phyloP scores from a whole-genome alignment of 2,888 invertebrate species.

The Trimorus sp. region DNA sequence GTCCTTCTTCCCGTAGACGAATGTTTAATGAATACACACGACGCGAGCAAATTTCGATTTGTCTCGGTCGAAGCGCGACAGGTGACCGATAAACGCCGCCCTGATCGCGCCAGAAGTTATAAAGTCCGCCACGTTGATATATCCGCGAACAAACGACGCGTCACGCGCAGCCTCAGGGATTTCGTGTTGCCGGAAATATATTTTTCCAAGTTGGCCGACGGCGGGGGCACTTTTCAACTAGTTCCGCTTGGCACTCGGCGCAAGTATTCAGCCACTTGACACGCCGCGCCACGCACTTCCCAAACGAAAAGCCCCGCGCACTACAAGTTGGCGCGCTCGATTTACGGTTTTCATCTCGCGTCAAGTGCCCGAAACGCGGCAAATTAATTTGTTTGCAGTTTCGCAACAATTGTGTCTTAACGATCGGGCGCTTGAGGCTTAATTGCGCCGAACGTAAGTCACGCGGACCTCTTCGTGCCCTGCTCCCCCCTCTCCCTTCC shows the following conservation, averaged over 20 bases:
- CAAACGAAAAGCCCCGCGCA: neutral
- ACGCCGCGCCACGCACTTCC: conserved; percentile 8
- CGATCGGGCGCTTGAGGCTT: neutral
- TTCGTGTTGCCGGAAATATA: conserved; percentile 58
- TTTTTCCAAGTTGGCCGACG: conserved; percentile 51
- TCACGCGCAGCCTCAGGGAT: conserved; percentile 57
- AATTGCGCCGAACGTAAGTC: no score
- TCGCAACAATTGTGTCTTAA: neutral
- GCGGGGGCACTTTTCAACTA: conserved; percentile 60
- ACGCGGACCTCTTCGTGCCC: no score
- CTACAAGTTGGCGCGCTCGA: neutral
- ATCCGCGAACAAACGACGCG: conserved; percentile 51
- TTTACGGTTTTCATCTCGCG: conserved; percentile 1
- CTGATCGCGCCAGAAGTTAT: conserved; percentile 30
- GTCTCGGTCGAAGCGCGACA: neutral
- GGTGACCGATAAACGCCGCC: conserved; percentile 4
- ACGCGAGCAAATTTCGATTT: conserved; percentile 2
- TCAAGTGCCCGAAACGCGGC: neutral
- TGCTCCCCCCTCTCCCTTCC: no score
- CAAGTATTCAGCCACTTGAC: conserved; percentile 34
- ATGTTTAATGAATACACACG: no score
- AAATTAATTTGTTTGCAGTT: neutral
- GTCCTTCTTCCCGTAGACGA: no score
- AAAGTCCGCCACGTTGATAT: conserved; percentile 37
- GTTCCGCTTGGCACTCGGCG: conserved; percentile 44